These are phyloP conservation scores for Augochlora pura DNA, from an alignment of 1,140 invertebrate genomes.

Conservation along the genomic window DNA sequence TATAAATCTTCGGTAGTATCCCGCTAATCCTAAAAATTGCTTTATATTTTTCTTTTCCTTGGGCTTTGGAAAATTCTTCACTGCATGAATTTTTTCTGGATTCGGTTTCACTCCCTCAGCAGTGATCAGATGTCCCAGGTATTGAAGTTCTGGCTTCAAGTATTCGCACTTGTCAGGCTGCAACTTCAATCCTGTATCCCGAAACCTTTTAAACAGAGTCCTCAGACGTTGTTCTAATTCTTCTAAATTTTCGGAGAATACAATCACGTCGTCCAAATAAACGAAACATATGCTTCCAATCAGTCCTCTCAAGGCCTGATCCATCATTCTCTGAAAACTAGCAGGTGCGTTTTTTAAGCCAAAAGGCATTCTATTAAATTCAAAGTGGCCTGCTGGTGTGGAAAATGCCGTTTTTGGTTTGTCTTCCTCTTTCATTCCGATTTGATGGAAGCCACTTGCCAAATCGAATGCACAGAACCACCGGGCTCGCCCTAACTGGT, in stretches of 20 bases:
- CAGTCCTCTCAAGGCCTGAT: neutral
- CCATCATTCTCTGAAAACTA: slow-evolving; percentile 5
- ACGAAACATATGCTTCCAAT: slow-evolving; percentile 19
- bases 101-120: neutral
- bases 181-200: neutral
- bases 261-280: slow-evolving; percentile 23
- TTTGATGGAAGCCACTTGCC: slow-evolving; percentile 13
- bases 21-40: slow-evolving; percentile 10
- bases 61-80: neutral
- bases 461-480: slow-evolving; percentile 13
- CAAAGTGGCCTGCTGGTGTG: neutral
- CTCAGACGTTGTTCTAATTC: neutral
- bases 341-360: slow-evolving; percentile 6
- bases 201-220: slow-evolving; percentile 3
- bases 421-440: neutral
- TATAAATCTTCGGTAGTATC: neutral
- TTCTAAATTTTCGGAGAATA: neutral
- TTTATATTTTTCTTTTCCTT: neutral
- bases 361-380: slow-evolving; percentile 18
- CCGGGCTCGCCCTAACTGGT: neutral
- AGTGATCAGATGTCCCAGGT: slow-evolving; percentile 7
- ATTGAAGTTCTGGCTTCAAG: neutral
- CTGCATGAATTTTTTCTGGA: neutral
- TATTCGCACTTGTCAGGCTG: slow-evolving; percentile 19
- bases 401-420: slow-evolving; percentile 8